phyloP scores from a whole-genome alignment of 2,888 invertebrate genomes.

The Acronicta psi region DNA sequence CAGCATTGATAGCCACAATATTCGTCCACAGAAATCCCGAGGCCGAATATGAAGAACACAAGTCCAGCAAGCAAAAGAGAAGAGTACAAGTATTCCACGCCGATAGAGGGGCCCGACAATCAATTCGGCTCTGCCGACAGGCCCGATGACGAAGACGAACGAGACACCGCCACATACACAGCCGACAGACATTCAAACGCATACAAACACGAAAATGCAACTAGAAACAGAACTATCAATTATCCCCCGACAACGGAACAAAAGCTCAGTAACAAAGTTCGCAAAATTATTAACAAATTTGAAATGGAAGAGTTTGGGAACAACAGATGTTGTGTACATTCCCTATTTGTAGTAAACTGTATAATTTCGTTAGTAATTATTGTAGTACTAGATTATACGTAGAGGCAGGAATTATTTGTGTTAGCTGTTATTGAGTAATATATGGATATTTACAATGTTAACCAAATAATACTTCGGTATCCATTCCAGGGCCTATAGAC shows the following conservation, averaged over 20 bases:
- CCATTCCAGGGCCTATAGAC: too few relatives aligned
- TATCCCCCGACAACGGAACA: slow-evolving; percentile 68
- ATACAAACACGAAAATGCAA: slow-evolving; percentile 61
- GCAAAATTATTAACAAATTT: slow-evolving; percentile 78
- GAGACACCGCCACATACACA: slow-evolving; percentile 64
- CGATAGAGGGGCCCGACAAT: slow-evolving; percentile 89
- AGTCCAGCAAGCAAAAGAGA: slow-evolving; percentile 88
- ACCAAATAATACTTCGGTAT: slow-evolving; percentile 45
- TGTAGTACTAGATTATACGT: slow-evolving; percentile 59
- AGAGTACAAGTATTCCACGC: slow-evolving; percentile 84
- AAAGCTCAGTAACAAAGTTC: slow-evolving; percentile 81
- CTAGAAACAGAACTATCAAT: slow-evolving; percentile 69
- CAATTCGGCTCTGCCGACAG: slow-evolving; percentile 93
- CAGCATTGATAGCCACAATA: slow-evolving; percentile 26
- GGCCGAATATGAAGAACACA: slow-evolving; percentile 90
- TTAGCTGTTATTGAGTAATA: slow-evolving; percentile 35
- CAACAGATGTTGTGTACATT: slow-evolving; percentile 54
- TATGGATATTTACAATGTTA: slow-evolving; percentile 46
- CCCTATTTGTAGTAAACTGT: slow-evolving; percentile 25
- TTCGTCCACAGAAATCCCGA: slow-evolving; percentile 91
- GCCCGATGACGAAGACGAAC: slow-evolving; percentile 90
- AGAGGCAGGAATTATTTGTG: slow-evolving; percentile 35
- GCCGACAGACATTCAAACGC: slow-evolving; percentile 51
- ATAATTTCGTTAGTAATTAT: slow-evolving; percentile 43
- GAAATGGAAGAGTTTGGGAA: slow-evolving; percentile 65